A percentile compares a stretch with the other conserved stretches of the same genome.
These are phyloP conservation scores for Mustela nigripes DNA, from an alignment of 2,113 vertebrate genomes.

Conservation along the genomic window DNA sequence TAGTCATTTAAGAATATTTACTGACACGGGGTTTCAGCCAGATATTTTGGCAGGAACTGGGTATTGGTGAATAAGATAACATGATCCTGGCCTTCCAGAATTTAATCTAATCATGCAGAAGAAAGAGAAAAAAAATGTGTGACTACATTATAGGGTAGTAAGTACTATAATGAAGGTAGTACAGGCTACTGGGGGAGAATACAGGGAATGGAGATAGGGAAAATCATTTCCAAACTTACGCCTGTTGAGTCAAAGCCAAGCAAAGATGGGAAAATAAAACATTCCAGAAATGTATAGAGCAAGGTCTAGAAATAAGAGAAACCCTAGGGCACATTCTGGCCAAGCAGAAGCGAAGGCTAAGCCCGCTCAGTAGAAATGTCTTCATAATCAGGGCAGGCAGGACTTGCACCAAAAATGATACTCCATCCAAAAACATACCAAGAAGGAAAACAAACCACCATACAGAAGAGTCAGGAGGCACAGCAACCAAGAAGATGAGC, in stretches of 20 bases:
- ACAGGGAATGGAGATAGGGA: not conserved
- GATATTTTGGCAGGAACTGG: not conserved
- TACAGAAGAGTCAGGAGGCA: not conserved
- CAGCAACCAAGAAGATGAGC: not conserved
- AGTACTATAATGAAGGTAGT: not conserved
- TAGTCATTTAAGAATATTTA: conserved; percentile 25
- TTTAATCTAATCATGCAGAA: not conserved
- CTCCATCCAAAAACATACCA: not conserved
- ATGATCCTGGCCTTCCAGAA: conserved; percentile 24
- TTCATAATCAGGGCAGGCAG: not conserved
- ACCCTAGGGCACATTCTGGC: not conserved
- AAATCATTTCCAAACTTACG: conserved; percentile 31
- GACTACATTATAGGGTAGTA: not conserved
- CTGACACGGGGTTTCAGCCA: not conserved
- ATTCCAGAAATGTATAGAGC: not conserved
- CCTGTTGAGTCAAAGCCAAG: not conserved
- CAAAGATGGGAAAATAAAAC: conserved; percentile 16
- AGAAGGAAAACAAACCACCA: not conserved
- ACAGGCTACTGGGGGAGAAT: not conserved
- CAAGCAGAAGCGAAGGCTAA: not conserved
- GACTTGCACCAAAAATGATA: not conserved
- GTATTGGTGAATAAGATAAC: not conserved
- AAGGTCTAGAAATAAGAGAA: not conserved
- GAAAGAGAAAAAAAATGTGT: conserved; percentile 6
- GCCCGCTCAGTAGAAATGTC: not conserved